Percentiles rank a stretch among this genome's conserved stretches.
phyloP scores from a whole-genome alignment of 2,113 vertebrate genomes.

The Pollimyrus isidori region DNA sequence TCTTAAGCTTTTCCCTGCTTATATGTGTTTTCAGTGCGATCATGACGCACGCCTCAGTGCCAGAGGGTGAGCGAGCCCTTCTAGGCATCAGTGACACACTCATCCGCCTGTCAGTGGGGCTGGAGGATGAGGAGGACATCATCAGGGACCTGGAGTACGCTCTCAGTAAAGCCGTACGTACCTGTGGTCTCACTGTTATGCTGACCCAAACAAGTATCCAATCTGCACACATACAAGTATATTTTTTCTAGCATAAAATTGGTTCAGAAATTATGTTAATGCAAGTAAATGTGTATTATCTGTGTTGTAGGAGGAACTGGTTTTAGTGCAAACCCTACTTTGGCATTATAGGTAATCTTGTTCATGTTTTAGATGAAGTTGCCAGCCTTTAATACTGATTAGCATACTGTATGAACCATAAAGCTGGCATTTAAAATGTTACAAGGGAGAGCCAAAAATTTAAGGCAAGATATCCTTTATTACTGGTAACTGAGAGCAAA shows the following conservation, averaged over 20 bases:
- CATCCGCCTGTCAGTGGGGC: slow-evolving; percentile 79
- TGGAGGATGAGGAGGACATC: slow-evolving; percentile 73
- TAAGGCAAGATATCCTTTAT: neutral
- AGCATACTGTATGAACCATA: neutral
- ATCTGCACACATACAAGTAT: neutral
- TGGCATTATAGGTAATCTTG: neutral
- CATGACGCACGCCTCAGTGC: slow-evolving; percentile 86
- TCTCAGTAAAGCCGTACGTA: neutral
- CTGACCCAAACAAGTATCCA: neutral
- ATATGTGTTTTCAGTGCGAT: slow-evolving; percentile 60
- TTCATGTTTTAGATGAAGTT: neutral
- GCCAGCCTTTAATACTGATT: neutral
- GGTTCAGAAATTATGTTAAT: neutral
- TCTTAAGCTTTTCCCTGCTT: neutral
- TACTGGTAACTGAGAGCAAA: neutral
- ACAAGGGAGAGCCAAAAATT: neutral
- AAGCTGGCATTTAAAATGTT: neutral
- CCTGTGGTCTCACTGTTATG: neutral
- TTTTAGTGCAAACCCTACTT: neutral
- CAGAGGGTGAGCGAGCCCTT: slow-evolving; percentile 58
- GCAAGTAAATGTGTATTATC: neutral
- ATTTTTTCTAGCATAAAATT: neutral
- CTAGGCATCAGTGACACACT: slow-evolving; percentile 82
- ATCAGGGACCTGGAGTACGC: slow-evolving; percentile 34
- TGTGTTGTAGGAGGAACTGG: neutral